Conservation (phyloP, 2,797 vertebrate genomes). For the Chelon labrosus region DNA sequence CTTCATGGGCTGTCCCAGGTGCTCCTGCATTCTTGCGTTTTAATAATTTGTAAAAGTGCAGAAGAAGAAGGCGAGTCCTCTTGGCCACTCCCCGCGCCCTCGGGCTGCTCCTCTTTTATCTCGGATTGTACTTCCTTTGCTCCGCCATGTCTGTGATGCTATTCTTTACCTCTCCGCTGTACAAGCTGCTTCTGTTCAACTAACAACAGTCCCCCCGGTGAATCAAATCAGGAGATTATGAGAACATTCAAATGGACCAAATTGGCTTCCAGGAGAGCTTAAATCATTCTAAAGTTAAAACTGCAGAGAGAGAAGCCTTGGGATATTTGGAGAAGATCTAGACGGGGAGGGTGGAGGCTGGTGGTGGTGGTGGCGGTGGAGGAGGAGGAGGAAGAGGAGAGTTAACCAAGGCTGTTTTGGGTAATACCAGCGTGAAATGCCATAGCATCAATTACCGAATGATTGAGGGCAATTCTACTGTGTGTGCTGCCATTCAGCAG, state of each 20-base stretch:
- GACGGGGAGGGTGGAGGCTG: constrained; percentile 2
- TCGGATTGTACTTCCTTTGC: constrained; percentile 66
- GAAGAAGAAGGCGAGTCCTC: constrained; percentile 59
- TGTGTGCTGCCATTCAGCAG: constrained; percentile 66
- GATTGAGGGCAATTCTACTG: constrained; percentile 77
- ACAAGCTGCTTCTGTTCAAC: constrained; percentile 59
- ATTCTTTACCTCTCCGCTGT: constrained; percentile 67
- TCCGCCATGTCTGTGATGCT: constrained; percentile 62
- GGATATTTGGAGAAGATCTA: constrained; percentile 69
- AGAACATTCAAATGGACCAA: constrained; percentile 80
- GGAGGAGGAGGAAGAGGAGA: neutral
- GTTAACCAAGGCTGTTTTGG: constrained; percentile 69
- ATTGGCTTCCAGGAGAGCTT: constrained; percentile 84
- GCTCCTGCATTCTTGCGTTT: constrained; percentile 66
- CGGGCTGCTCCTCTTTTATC: constrained; percentile 64
- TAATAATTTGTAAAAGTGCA: constrained; percentile 60
- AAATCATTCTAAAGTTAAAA: constrained; percentile 83
- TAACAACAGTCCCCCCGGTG: constrained; percentile 72
- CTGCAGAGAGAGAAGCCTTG: constrained; percentile 68
- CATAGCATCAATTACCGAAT: constrained; percentile 76
- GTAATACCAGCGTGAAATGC: constrained; percentile 73
- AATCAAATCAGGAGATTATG: constrained; percentile 84
- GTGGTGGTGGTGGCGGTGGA: constrained; percentile 27
- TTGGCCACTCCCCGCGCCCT: constrained; percentile 66
- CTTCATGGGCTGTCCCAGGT: constrained; percentile 58